phyloP scores from a whole-genome alignment of 1,140 invertebrate species.

The Drosophila elegans region DNA sequence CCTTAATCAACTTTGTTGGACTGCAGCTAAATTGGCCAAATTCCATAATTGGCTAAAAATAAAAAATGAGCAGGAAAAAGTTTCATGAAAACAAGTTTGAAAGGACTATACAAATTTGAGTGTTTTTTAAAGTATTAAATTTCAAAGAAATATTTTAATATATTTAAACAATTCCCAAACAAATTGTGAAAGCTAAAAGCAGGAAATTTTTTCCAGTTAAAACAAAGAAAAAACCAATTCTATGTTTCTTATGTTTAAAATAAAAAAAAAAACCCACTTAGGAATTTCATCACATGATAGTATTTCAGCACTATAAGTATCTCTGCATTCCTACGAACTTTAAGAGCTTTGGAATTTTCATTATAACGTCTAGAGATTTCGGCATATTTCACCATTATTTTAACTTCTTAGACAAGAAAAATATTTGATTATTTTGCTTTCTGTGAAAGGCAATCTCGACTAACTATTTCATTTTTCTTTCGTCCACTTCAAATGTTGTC shows the following conservation, averaged over 20 bases:
- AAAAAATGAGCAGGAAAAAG: slow-evolving; percentile 9
- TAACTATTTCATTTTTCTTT: slow-evolving; percentile 4
- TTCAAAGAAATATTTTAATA: background rate
- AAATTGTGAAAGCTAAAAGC: no score
- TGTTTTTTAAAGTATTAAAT: background rate
- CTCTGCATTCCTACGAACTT: no score
- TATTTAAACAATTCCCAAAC: no score
- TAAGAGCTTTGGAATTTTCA: no score
- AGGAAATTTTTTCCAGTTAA: background rate
- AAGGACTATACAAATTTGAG: no score
- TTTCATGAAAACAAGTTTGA: background rate
- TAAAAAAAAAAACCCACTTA: no score
- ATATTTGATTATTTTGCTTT: background rate
- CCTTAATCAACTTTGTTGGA: slow-evolving; percentile 39
- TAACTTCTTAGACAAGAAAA: background rate
- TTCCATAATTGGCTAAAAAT: slow-evolving; percentile 14
- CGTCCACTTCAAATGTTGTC: background rate
- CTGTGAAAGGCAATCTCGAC: background rate
- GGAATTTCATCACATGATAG: background rate
- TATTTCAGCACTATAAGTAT: background rate
- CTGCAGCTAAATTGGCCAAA: slow-evolving; percentile 19
- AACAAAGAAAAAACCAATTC: no score
- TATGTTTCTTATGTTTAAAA: no score
- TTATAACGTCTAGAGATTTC: no score
- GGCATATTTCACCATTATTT: background rate